Evolutionary conservation across 2,113 vertebrate genomes (phyloP).

Genomic region (Probosciger aterrimus): DNA sequence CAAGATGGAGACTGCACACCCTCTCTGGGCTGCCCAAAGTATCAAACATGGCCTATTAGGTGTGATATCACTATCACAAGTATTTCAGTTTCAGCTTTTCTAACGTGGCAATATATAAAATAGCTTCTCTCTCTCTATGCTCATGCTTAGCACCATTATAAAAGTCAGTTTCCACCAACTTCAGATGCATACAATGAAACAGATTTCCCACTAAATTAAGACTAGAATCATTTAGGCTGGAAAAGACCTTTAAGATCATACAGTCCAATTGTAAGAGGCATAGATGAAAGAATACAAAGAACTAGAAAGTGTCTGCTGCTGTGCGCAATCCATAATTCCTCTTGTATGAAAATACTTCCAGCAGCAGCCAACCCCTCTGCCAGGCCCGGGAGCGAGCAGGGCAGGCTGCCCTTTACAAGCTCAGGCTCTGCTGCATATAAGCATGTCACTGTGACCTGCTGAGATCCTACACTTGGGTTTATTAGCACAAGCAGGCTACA

Average conservation of each 20-base stretch:
- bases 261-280: neutral
- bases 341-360: neutral
- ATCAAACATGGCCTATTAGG: neutral
- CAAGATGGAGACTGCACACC: neutral
- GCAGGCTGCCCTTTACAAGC: neutral
- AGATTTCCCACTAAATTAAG: neutral
- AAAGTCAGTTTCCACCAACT: neutral
- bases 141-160: neutral
- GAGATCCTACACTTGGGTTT: neutral
- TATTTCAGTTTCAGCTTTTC: neutral
- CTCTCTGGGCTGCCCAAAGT: neutral
- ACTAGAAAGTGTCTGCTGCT: neutral
- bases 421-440: neutral
- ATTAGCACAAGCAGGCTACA: neutral
- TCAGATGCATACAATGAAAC: neutral
- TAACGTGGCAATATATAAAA: neutral
- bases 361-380: neutral
- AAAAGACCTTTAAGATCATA: neutral
- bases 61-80: neutral
- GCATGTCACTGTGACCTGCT: accelerated
- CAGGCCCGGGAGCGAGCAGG: neutral
- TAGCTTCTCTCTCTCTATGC: neutral
- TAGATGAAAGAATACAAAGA: neutral
- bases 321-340: neutral
- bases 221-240: neutral